phyloP scores from a whole-genome alignment of 2,797 vertebrate species.

The Mus caroli region DNA sequence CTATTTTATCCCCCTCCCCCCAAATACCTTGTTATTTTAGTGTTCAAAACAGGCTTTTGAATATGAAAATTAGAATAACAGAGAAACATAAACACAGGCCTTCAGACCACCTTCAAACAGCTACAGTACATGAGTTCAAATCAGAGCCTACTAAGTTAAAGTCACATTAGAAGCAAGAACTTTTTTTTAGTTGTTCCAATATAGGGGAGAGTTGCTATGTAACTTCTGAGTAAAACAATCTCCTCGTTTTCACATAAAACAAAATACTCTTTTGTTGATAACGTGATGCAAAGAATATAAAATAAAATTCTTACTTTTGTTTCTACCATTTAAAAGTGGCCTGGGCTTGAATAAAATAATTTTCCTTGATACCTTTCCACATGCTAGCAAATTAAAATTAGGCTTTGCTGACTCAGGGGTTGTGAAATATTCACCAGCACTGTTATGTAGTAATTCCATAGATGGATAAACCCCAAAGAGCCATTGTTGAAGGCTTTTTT shows the following conservation, averaged over 20 bases:
- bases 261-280: slow-evolving; percentile 15
- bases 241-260: slow-evolving; percentile 7
- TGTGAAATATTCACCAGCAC: slow-evolving; percentile 1
- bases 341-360: slow-evolving; percentile 15
- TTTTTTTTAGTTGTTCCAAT: not conserved
- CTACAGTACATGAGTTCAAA: not conserved
- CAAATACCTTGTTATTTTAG: slow-evolving; percentile 27
- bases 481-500: not conserved
- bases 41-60: slow-evolving; percentile 37
- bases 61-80: slow-evolving; percentile 34
- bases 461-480: not conserved
- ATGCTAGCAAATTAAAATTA: slow-evolving; percentile 37
- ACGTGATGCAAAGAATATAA: not conserved
- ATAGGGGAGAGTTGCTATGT: not conserved
- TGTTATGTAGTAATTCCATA: not conserved
- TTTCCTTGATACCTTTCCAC: not conserved
- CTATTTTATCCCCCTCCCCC: not conserved
- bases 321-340: not conserved
- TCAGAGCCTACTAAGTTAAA: slow-evolving; percentile 1
- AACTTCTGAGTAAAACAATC: not conserved
- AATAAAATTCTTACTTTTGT: slow-evolving; percentile 24
- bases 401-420: not conserved
- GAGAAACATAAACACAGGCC: slow-evolving; percentile 14
- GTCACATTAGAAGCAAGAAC: slow-evolving; percentile 3
- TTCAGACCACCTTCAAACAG: slow-evolving; percentile 4